Conservation (phyloP, 2,888 invertebrate species). For the Gasteruption jaculator region DNA sequence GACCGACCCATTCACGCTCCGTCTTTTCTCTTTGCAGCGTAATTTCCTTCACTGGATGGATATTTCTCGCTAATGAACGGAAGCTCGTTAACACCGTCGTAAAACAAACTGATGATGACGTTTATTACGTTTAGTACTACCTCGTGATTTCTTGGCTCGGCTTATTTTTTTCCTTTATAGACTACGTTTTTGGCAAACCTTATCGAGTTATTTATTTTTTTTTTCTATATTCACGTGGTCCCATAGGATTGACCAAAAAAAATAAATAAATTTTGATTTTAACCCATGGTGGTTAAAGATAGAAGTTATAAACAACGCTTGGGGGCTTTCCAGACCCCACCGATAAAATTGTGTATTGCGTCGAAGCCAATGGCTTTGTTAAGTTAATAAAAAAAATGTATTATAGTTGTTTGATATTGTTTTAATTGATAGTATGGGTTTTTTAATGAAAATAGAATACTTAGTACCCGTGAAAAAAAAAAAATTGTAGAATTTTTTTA, state of each 20-base stretch:
- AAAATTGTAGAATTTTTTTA: no score
- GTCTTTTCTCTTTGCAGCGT: slow-evolving; percentile 1
- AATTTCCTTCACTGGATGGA: not conserved
- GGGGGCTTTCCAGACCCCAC: no score
- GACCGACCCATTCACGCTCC: not conserved
- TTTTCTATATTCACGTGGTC: not conserved
- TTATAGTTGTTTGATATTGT: no score
- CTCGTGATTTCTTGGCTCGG: slow-evolving; percentile 4
- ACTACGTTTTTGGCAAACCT: not conserved
- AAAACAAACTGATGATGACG: slow-evolving; percentile 21
- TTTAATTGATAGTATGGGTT: no score
- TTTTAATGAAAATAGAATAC: no score
- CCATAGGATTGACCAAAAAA: no score
- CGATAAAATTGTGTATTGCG: no score
- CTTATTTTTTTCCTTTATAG: not conserved
- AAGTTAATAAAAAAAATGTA: no score
- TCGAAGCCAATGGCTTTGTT: no score
- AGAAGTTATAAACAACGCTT: slow-evolving; percentile 4
- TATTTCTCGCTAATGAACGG: slow-evolving; percentile 3
- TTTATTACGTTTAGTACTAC: slow-evolving; percentile 11
- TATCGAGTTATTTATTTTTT: slow-evolving; percentile 1
- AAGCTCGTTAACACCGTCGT: slow-evolving; percentile 20
- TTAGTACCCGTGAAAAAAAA: no score
- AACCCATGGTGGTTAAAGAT: not conserved
- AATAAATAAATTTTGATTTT: not conserved